Conservation (phyloP, 1,140 invertebrate genomes). For the Drosophila pachea region DNA sequence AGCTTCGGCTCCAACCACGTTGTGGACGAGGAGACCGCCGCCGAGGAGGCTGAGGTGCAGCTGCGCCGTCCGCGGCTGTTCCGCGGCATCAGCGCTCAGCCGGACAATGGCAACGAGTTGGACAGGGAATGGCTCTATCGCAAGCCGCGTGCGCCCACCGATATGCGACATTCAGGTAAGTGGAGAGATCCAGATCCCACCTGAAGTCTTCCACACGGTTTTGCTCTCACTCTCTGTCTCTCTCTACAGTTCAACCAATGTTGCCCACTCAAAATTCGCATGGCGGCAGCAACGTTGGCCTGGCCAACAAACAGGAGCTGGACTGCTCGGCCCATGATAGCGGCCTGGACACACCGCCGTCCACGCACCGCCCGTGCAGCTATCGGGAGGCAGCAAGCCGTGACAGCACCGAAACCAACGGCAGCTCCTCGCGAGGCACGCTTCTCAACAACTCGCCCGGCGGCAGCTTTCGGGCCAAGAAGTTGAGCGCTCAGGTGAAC, state of each 20-base stretch:
- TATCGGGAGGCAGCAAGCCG: conserved; percentile 70
- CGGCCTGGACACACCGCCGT: conserved; percentile 75
- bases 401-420: conserved; percentile 74
- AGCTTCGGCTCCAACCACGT: conserved; percentile 74
- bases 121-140: conserved; percentile 77
- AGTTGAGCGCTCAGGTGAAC: conserved; percentile 62
- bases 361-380: conserved; percentile 75
- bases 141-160: conserved; percentile 75
- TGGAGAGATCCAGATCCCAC: not conserved
- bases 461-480: conserved; percentile 74
- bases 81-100: conserved; percentile 60
- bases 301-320: conserved; percentile 62
- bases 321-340: conserved; percentile 78
- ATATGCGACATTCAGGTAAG: conserved; percentile 76
- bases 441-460: conserved; percentile 71
- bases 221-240: not conserved
- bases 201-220: not conserved
- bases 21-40: conserved; percentile 75
- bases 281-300: conserved; percentile 41
- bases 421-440: conserved; percentile 72
- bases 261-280: conserved; percentile 58
- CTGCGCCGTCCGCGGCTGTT: conserved; percentile 66
- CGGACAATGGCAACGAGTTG: conserved; percentile 75
- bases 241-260: conserved; percentile 73
- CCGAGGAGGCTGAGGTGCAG: conserved; percentile 73